Conservation (phyloP, 2,113 vertebrate genomes). For the Entosphenus tridentatus region DNA sequence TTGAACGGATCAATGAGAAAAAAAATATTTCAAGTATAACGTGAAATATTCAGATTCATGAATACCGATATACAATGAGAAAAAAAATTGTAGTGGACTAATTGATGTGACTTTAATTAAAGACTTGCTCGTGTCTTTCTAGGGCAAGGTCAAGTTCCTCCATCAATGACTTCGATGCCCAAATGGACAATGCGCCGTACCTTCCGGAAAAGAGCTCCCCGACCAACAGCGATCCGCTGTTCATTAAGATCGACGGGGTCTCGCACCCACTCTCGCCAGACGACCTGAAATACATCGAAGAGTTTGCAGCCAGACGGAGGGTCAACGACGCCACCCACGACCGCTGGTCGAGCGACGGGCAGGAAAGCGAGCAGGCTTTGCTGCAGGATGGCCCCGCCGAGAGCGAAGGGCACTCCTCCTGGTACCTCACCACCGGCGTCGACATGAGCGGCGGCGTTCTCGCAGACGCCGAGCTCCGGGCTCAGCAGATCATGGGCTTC, state of each 20-base stretch:
- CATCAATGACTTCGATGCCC: conserved; percentile 89
- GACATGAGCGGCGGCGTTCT: conserved; percentile 75
- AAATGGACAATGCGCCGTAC: conserved; percentile 93
- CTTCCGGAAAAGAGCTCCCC: conserved; percentile 57
- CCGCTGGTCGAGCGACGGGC: too few species aligned
- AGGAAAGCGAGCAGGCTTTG: conserved; percentile 8
- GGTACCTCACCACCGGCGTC: conserved; percentile 80
- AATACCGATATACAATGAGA: too few species aligned
- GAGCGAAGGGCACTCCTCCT: conserved; percentile 39
- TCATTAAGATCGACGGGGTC: conserved; percentile 27
- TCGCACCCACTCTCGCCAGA: conserved; percentile 84
- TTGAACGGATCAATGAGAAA: too few species aligned
- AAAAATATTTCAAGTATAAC: too few species aligned
- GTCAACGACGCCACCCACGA: conserved; percentile 26
- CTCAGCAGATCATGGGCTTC: conserved; percentile 25
- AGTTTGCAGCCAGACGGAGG: conserved; percentile 73
- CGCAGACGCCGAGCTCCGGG: conserved; percentile 64
- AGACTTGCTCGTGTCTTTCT: conserved; percentile 9
- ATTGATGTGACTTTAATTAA: too few species aligned
- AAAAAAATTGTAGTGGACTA: too few species aligned
- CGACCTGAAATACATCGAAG: conserved; percentile 92
- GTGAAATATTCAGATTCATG: too few species aligned
- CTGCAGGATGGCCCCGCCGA: conserved; percentile 21
- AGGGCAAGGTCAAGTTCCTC: conserved; percentile 92
- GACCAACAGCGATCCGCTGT: conserved; percentile 12